Base-by-base conservation (phyloP, 2,888 invertebrate genomes). In the Ormia ochracea region DNA sequence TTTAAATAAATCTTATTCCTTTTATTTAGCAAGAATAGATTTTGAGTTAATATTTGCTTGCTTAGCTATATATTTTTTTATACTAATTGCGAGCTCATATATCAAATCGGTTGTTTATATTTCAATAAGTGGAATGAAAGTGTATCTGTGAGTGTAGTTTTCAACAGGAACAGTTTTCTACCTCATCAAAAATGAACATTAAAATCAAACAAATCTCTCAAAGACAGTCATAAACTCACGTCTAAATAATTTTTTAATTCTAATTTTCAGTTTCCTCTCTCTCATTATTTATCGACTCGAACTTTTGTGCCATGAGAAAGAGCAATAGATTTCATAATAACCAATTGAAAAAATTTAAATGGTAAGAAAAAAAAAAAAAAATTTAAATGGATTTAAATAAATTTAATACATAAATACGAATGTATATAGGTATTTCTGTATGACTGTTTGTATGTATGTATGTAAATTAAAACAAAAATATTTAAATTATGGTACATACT, bases 31-130 rank as follows among this genome's bases (percentile, higher is more conserved):
- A 12, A 45, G 28, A 77, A 50, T 45, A n/a, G 31, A 65, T 65
- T 56, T 43, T 43, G 14, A 28, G 7, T 28, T 31, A 28, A 28
- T 28, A 6, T 28, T 4, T 28, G 28, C 6, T 3, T 28, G 28
- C 6, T 28, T 7, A 26, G 36, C 23, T 23, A 33, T 6, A 56
- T 26, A 7, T 59, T 56, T 17, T 41, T 28, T 41, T 43, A 48
- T 56, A 45, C 26, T 31, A 21, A 14, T 54, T 59, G 12, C 17
- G 63, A 73, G 68, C 63, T 78, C 73, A 59, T 63, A 48, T 66
- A 68, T 78, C 78, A 78, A 73, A 63, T 59, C 41, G 33, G 43
- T 69, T 78, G 78, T 78, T 78, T 78, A 78, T 78, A 73, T 78
- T 68, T 50, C 73, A 73, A 63, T 28, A 38, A 28, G 38, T 48